phyloP scores from a whole-genome alignment of 2,113 vertebrate species.

The Spea bombifrons region DNA sequence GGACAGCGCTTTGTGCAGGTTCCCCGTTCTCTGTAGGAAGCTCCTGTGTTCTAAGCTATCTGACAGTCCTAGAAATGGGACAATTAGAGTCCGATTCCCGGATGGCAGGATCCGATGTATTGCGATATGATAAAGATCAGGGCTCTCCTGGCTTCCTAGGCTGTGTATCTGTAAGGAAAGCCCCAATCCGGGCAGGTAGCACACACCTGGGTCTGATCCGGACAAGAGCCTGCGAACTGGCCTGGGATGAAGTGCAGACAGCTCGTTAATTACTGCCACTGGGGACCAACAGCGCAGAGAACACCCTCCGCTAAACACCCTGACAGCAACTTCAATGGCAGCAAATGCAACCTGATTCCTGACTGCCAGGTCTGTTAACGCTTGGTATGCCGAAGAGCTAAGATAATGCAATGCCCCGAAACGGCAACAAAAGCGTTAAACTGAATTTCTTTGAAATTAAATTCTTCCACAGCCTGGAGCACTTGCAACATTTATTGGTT shows the following conservation, averaged over 20 bases:
- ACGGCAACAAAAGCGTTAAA: slow-evolving; percentile 4
- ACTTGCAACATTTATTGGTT: slow-evolving; percentile 21
- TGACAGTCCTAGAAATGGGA: not conserved
- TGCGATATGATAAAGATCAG: not conserved
- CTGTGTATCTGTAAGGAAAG: not conserved
- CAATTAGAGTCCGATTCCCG: not conserved
- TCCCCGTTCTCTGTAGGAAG: not conserved
- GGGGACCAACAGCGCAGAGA: slow-evolving; percentile 67
- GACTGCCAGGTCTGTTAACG: not conserved
- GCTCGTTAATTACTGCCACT: slow-evolving; percentile 74
- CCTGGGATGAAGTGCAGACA: slow-evolving; percentile 71
- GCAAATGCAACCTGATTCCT: slow-evolving; percentile 13
- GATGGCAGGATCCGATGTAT: not conserved
- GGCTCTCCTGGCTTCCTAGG: not conserved
- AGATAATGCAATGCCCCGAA: not conserved
- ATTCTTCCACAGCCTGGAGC: not conserved
- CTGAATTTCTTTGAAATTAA: not conserved
- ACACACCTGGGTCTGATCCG: slow-evolving; percentile 13
- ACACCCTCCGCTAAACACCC: slow-evolving; percentile 70
- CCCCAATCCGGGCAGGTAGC: not conserved
- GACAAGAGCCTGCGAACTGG: slow-evolving; percentile 51
- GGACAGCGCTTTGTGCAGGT: slow-evolving; percentile 74
- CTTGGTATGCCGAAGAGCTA: not conserved
- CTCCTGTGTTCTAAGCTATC: not conserved
- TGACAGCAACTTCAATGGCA: slow-evolving; percentile 73